Evolutionary conservation across 2,113 vertebrate species (phyloP).

Genomic region (Halichoeres trimaculatus): DNA sequence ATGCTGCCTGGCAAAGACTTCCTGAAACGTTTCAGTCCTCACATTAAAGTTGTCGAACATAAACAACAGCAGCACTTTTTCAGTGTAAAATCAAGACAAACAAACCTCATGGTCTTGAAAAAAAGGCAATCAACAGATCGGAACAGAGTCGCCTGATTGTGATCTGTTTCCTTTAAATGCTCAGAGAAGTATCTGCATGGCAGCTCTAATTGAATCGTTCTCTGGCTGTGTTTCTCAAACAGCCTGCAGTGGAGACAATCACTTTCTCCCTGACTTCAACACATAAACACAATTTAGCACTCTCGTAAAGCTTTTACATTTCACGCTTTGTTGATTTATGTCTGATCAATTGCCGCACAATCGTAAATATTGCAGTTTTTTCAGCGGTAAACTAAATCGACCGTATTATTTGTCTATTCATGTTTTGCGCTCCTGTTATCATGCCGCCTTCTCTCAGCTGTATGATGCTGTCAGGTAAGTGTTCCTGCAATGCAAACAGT

Average conservation of each 20-base stretch:
- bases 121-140: conserved; percentile 66
- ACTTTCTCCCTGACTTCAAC: conserved; percentile 65
- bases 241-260: conserved; percentile 70
- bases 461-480: conserved; percentile 54
- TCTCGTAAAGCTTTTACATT: conserved; percentile 68
- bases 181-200: conserved; percentile 70
- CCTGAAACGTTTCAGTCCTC: conserved; percentile 42
- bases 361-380: conserved; percentile 69
- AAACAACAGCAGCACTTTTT: conserved; percentile 40
- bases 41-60: conserved; percentile 51
- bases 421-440: conserved; percentile 25
- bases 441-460: conserved; percentile 18
- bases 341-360: conserved; percentile 67
- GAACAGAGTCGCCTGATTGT: conserved; percentile 66
- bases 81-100: conserved; percentile 46
- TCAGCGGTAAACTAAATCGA: conserved; percentile 64
- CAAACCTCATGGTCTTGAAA: conserved; percentile 37
- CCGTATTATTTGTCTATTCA: conserved; percentile 51
- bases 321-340: conserved; percentile 68
- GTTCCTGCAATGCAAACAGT: conserved; percentile 23
- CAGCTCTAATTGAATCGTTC: conserved; percentile 77
- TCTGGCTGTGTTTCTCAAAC: conserved; percentile 65
- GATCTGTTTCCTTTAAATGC: conserved; percentile 77
- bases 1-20: conserved; percentile 1
- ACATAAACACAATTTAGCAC: conserved; percentile 70